phyloP scores from a whole-genome alignment of 2,888 invertebrate genomes.

The Altica lythri region DNA sequence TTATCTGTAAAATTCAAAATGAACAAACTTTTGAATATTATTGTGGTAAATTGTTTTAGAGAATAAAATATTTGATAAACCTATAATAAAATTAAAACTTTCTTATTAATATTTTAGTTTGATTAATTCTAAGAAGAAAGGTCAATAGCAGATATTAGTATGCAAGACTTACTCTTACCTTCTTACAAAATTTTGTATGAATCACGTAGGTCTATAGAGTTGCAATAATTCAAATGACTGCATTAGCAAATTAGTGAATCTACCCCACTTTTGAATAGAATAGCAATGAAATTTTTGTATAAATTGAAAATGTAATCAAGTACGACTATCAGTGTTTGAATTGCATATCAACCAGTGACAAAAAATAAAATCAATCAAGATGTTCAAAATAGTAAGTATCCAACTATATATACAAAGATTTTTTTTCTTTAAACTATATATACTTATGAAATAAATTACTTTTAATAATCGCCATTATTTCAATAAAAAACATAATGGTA shows the following conservation, averaged over 20 bases:
- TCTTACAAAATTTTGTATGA: conserved; percentile 4
- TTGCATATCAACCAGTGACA: not conserved
- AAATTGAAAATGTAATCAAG: not conserved
- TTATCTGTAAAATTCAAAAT: no score
- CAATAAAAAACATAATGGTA: no score
- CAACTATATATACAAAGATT: not conserved
- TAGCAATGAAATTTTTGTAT: not conserved
- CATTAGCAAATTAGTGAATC: not conserved
- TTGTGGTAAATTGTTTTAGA: no score
- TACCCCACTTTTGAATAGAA: not conserved
- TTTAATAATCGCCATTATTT: no score
- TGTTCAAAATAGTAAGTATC: conserved; percentile 16
- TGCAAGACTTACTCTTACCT: not conserved
- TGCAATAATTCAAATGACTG: conserved; percentile 3
- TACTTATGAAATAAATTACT: not conserved
- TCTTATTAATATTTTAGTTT: not conserved
- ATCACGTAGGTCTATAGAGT: not conserved
- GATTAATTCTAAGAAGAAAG: not conserved
- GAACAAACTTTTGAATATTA: no score
- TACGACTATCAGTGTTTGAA: not conserved
- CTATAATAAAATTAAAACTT: not conserved
- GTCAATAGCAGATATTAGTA: conserved; percentile 1
- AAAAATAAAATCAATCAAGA: not conserved
- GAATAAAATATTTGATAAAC: no score
- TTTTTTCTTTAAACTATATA: not conserved